Base-by-base conservation (phyloP, 2,797 vertebrate genomes). In the Oreortyx pictus region DNA sequence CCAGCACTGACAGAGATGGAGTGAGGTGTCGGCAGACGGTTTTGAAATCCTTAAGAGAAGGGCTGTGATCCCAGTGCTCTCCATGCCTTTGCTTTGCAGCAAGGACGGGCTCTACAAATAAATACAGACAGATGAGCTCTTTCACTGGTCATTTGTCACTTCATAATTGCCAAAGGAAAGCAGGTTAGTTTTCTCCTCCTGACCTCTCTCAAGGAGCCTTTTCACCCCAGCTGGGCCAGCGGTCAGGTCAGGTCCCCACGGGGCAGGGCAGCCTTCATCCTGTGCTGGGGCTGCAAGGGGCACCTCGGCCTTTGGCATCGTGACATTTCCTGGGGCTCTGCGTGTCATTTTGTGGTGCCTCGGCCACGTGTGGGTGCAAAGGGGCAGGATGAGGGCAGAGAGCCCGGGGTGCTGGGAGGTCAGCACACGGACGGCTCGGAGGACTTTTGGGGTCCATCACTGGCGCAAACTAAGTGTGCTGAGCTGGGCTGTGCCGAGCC, bases 101-200 rank as follows among this genome's bases (percentile, higher is more conserved):
- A 2, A 47, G 84, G 20, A 56, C 73, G 49, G 75, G 43, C 87
- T 93, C 91, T 81, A 62, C 95, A 92, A 95, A 95, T 93, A 92
- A 89, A 94, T 23, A 59, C 66, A 52, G 77, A 82, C 89, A 86
- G 85, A 91, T 76, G 87, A 96, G 88, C 89, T 91, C 89, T 81
- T 43, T 67, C 87, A 6, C 91, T 43, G 89, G 18, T 75, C 4
- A 93, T 96, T 93, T 96, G 91, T 96, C 95, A 94, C 91, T 93
- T 81, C 67, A 33, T 94, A 94, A 92, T 93, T 94, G 83, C 88
- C 90, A 27, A 35, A 84, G 90, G 52, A 87, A 88, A 86, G 80
- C 92, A 64, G 94, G 50, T 88, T 37, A 33, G 60, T 70, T 89
- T 89, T 92, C 88, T 79, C 91, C 91, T 86, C 75, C 61, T 82